Evolutionary conservation across 2,113 vertebrate species (phyloP), one percentile per base, ranked within the genome.

Genomic region (Elanus axillaris): DNA sequence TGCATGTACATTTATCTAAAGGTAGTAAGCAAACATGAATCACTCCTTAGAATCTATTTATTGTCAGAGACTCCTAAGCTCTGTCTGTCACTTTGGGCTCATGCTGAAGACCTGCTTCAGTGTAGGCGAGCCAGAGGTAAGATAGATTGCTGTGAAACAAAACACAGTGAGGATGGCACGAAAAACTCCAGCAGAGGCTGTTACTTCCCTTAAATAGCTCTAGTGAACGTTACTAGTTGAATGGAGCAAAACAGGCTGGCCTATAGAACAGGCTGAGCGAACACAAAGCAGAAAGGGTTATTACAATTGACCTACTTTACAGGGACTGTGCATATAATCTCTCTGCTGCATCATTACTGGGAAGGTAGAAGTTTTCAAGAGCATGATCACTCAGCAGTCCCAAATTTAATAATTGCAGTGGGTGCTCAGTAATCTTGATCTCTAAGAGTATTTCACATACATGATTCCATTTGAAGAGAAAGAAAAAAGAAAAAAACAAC

Each of bases 231-330:
- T 63, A 62, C 14, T 19, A 86, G 36, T 29, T 17, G 14, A 91
- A 34, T n/a, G 15, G 55, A 91, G 21, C 29, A 92, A 75, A 91
- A 64, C 29, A 38, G 32, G 32, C 36, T 88, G 77, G 34, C 20
- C 55, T 69, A 5, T 15, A 69, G 77, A 66, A 80, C 50, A 55
- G 3, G 32, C 66, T 94, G 69, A 96, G 62, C 0, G 1, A 88
- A 93, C 45, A 77, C 47, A 91, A 79, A 82, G 13, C 53, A 86
- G 53, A 69, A 93, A 25, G 62, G 29, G n/a, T 91, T 90, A 82
- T 91, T 94, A 89, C 91, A 93, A 73, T 9, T 85, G 80, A 93
- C 84, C 80, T 95, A 81, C 86, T 93, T 94, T 82, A 26, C 66
- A 73, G 55, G 26, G 26, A 50, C 43, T 8, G 5, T 16, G 5